A percentile compares a stretch with the other conserved stretches of the same genome.
Evolutionary conservation across 2,113 vertebrate species (phyloP).

Genomic region (Spheniscus mendiculus): DNA sequence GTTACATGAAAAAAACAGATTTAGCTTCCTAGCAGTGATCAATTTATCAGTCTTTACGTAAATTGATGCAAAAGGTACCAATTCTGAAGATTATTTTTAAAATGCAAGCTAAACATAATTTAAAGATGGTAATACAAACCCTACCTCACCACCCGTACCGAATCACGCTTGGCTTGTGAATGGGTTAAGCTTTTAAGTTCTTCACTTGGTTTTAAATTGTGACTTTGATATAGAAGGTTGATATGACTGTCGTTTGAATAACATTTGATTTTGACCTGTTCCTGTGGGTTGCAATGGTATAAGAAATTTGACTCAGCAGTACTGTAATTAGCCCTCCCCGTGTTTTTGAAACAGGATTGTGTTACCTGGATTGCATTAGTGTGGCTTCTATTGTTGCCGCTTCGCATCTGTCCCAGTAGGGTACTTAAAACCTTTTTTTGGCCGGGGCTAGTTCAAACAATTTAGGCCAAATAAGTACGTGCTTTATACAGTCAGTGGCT

Average conservation of each 20-base stretch:
- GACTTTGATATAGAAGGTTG: conserved; percentile 79
- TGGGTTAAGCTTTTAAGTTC: conserved; percentile 80
- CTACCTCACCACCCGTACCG: conserved; percentile 24
- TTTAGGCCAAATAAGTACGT: conserved; percentile 81
- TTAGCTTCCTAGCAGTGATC: not conserved
- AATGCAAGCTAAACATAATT: conserved; percentile 1
- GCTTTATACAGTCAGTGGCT: conserved; percentile 79
- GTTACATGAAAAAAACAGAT: not conserved
- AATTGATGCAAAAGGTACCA: not conserved
- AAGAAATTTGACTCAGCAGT: conserved; percentile 84
- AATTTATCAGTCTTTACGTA: not conserved
- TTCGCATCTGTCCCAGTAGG: conserved; percentile 83
- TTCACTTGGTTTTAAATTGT: conserved; percentile 76
- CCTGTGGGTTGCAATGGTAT: conserved; percentile 77
- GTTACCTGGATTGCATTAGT: conserved; percentile 86
- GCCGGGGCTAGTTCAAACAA: conserved; percentile 78
- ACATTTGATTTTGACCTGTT: conserved; percentile 85
- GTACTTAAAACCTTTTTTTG: conserved; percentile 83
- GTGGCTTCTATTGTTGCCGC: conserved; percentile 81
- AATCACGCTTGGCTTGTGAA: conserved; percentile 66
- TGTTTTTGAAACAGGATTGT: conserved; percentile 84
- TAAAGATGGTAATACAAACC: not conserved
- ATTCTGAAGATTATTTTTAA: conserved; percentile 9
- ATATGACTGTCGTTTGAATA: conserved; percentile 84
- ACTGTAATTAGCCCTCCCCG: conserved; percentile 79